These are phyloP conservation scores for Pristionchus pacificus DNA, from an alignment of 1,140 invertebrate species.

Conservation along the genomic window DNA sequence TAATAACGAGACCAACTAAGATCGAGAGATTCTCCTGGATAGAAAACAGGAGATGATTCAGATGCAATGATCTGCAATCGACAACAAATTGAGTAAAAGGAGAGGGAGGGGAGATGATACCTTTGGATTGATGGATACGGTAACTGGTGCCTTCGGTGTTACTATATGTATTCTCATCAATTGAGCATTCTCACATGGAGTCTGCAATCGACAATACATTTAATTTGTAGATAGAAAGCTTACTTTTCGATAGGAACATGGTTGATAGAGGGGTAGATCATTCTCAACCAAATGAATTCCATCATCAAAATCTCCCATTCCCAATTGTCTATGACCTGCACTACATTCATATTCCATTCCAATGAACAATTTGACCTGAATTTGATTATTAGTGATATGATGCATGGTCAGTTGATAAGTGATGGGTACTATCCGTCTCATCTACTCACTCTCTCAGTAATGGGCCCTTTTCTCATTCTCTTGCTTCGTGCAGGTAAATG, in stretches of 20 bases:
- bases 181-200: slow-evolving; percentile 65
- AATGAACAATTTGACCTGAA: slow-evolving; percentile 73
- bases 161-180: slow-evolving; percentile 88
- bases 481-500: slow-evolving; percentile 19
- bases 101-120: too few relatives aligned
- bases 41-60: neutral
- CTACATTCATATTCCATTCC: slow-evolving; percentile 96
- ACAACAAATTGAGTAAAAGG: too few relatives aligned
- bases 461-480: slow-evolving; percentile 29
- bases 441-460: slow-evolving; percentile 38
- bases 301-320: slow-evolving; percentile 72
- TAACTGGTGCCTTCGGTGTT: slow-evolving; percentile 81
- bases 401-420: neutral
- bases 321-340: slow-evolving; percentile 88
- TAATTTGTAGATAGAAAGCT: slow-evolving; percentile 3
- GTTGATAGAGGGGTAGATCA: slow-evolving; percentile 55
- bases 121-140: slow-evolving; percentile 63
- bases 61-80: slow-evolving; percentile 28
- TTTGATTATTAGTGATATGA: slow-evolving; percentile 2
- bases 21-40: neutral
- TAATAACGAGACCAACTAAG: slow-evolving; percentile 39
- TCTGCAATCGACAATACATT: neutral
- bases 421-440: slow-evolving; percentile 38
- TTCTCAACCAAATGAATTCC: slow-evolving; percentile 22
- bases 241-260: slow-evolving; percentile 60